Base-by-base conservation (phyloP, 2,113 vertebrate species). In the Hassar affinis region DNA sequence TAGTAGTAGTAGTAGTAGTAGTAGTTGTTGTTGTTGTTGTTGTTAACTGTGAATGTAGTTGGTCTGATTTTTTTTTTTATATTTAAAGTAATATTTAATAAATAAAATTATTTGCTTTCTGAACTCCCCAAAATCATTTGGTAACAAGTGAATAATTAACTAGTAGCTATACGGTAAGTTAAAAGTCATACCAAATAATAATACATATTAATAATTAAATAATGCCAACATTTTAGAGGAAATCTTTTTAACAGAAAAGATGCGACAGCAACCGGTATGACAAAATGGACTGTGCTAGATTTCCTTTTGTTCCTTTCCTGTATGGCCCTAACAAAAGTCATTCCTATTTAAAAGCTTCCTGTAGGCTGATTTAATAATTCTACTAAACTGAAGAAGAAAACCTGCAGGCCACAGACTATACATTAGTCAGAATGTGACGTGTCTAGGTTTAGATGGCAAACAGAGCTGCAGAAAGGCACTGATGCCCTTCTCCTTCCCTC, bases 401-500 rank as follows among this genome's bases (percentile, higher is more conserved):
- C 10, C 74, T 71, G 57, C 8, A 61, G 82, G 66, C 61, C 82
- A 57, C 27, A 74, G 47, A 74, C 52, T 49, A 71, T 17, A 8
- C 69, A 56, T 79, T 54, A 81, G 64, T 57, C 75, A 72, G 51
- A 78, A 42, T 75, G 62, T 71, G 72, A 61, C 77, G n/a, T n/a
- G n/a, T n/a, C n/a, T n/a, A n/a, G n/a, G n/a, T n/a, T n/a, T n/a
- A 90, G 91, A 90, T 89, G 91, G 87, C 91, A 91, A 90, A 89
- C 66, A 88, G 87, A 92, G 90, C 86, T 42, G 88, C 25, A 84
- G 77, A 86, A 89, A 87, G 85, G 87, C 89, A 81, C 62, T 66
- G 52, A 51, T 51, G 81, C 89, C 88, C 88, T 83, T 88, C 88
- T 88, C 83, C 90, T 86, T 75, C 80, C 81, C 85, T 77, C 84